Evolutionary conservation across 2,113 vertebrate species (phyloP).

Genomic region (Gavia stellata): DNA sequence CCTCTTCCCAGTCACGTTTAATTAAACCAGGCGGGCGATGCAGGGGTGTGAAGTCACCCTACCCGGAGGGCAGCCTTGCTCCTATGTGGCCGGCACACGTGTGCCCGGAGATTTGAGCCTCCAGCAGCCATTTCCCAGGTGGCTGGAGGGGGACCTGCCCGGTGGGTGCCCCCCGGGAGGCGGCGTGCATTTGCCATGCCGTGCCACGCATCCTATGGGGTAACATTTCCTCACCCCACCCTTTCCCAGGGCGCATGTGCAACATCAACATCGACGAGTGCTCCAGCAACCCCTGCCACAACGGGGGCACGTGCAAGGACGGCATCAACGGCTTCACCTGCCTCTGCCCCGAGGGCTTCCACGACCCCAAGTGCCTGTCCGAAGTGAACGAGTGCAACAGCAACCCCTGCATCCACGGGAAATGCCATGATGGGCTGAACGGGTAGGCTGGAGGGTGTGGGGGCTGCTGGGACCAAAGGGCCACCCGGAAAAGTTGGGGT

Average conservation of each 20-base stretch:
- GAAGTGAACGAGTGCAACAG: slow-evolving; percentile 94
- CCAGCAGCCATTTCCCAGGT: rapidly evolving
- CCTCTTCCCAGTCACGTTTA: slow-evolving; percentile 43
- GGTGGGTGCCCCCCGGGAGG: rapidly evolving
- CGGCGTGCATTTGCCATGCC: rapidly evolving
- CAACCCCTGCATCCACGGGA: slow-evolving; percentile 90
- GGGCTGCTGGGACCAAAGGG: not conserved
- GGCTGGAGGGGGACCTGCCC: not conserved
- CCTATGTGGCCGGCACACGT: not conserved
- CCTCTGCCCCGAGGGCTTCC: slow-evolving; percentile 88
- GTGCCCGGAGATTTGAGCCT: not conserved
- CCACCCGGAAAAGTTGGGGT: not conserved
- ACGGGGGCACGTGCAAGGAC: slow-evolving; percentile 88
- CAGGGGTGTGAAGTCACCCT: slow-evolving; percentile 64
- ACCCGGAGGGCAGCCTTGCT: not conserved
- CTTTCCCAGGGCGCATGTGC: slow-evolving; percentile 83
- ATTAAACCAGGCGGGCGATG: slow-evolving; percentile 27
- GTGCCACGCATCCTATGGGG: rapidly evolving
- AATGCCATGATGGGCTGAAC: slow-evolving; percentile 86
- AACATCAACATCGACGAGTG: slow-evolving; percentile 92
- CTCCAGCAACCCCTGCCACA: slow-evolving; percentile 84
- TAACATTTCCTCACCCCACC: not conserved
- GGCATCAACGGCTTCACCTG: slow-evolving; percentile 87
- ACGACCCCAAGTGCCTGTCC: slow-evolving; percentile 86
- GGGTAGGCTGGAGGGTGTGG: slow-evolving; percentile 67